Evolutionary conservation across 1,140 invertebrate genomes (phyloP).

Genomic region (Bicyclus anynana): DNA sequence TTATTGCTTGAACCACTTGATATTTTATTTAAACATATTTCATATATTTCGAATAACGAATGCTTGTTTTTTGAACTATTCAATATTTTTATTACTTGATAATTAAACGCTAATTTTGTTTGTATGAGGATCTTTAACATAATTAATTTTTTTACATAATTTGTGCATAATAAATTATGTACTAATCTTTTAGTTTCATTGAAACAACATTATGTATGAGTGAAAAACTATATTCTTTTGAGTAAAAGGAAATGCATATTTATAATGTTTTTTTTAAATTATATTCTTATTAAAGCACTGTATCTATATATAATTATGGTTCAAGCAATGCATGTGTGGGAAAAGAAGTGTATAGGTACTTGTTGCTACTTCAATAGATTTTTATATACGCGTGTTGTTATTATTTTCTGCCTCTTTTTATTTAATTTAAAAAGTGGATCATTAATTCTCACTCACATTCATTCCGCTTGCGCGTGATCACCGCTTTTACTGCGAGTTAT

Average conservation of each 20-base stretch:
- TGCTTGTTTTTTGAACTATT: conserved; percentile 10
- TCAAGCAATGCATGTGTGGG: conserved; percentile 69
- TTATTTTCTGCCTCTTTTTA: conserved; percentile 55
- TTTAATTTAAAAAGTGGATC: conserved; percentile 39
- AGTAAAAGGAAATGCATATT: too few relatives aligned
- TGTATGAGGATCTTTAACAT: not conserved
- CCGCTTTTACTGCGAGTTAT: conserved; percentile 64
- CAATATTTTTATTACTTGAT: not conserved
- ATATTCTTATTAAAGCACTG: not conserved
- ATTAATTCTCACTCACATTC: conserved; percentile 66
- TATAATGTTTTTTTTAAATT: not conserved
- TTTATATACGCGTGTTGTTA: conserved; percentile 57
- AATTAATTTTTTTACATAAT: not conserved
- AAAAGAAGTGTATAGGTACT: conserved; percentile 64
- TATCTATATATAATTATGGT: conserved; percentile 33
- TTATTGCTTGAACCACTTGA: conserved; percentile 53
- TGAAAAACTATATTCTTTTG: not conserved
- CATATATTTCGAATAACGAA: not conserved
- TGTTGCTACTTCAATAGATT: conserved; percentile 36
- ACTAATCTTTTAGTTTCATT: not conserved
- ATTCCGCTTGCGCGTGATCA: conserved; percentile 74
- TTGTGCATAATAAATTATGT: too few relatives aligned
- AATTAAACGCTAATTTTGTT: not conserved
- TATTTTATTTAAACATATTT: not conserved
- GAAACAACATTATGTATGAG: not conserved